Evolutionary conservation across 1,140 invertebrate species (phyloP), one percentile per base, ranked within the genome.

Genomic region (Brachionus calyciflorus): DNA sequence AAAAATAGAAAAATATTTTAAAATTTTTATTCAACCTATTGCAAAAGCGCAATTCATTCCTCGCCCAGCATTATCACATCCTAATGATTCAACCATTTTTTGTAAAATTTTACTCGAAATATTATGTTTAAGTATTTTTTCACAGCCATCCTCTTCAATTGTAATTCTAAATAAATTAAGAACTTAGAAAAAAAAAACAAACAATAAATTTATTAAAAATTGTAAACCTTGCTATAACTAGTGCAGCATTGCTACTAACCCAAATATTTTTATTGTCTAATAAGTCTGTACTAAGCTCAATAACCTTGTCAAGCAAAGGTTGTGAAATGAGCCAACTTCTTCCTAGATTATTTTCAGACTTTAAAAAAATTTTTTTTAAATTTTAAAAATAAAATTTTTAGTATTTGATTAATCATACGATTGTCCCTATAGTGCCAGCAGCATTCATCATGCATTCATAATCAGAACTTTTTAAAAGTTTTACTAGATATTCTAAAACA

Each of bases 21-120:
- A 37, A 9, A 37, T 37, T 37, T 37, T n/a, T 28, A 10, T 46
- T 26, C 48, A 10, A 28, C 84, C 84, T 49, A 85, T 81, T 26
- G 83, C 84, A 82, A 85, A 85, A 6, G 84, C 84, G 49, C 83
- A 82, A 81, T 85, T 85, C 82, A 84, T 85, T 6, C 82, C 83
- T 28, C 82, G 78, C 24, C 84, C 83, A 84, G 83, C 82, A 80
- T 83, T 82, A 80, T 84, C 83, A 12, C 81, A 79, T 9, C 82
- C 83, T 6, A 85, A 77, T 12, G 82, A 83, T n/a, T 78, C 63
- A 14, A 84, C 78, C 19, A 85, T 78, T 63, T 81, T 78, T 0
- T 79, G 78, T 3, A 84, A 77, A 33, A 84, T 83, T 77, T 79
- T 78, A 6, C 81, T 77, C 3, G 80, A 81, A 49, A 80, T 60